Evolutionary conservation across 2,888 invertebrate species (phyloP), one percentile per base, ranked within the genome.

Genomic region (Lamellibrachia columna): DNA sequence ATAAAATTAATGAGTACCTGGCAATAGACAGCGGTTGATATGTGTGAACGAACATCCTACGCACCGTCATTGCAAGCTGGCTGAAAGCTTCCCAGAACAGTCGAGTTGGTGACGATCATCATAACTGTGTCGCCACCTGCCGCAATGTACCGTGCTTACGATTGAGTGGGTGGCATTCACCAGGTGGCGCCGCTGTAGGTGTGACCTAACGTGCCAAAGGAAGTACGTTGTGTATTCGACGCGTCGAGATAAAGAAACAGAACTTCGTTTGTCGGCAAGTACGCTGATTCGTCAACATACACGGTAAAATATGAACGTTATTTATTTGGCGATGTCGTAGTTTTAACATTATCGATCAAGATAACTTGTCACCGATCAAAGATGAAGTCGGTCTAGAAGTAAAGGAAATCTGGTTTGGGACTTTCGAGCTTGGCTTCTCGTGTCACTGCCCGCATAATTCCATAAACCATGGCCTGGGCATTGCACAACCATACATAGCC

Each of bases 171-270:
- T 15, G 75, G 22, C 75, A 75, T 75, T 75, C 75, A 75, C 75
- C 75, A 75, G 75, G 75, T 22, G 75, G 15, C 75, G 75, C 75
- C 75, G 22, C 75, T 75, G 75, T n/a, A 22, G 75, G 15, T 75
- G 75, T 75, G 75, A 75, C 75, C 75, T 75, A 75, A 75, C 75
- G 75, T 75, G 22, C 75, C 75, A 75, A 75, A 75, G 75, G 75
- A 75, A 75, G 22, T 75, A n/a, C 75, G 75, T 75, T 75, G 75
- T 75, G 75, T 75, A 75, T 75, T 75, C 22, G 75, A 75, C 75
- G 75, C 22, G 75, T 11, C 15, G 4, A 75, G 75, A 75, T 75
- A 75, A 75, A 22, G 75, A 1, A n/a, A 75, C 15, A 75, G 75
- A 75, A 75, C 75, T 75, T 75, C 22, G 22, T 75, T 75, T 75